Base-by-base conservation (phyloP, 2,888 invertebrate genomes). In the Notodonta ziczac region DNA sequence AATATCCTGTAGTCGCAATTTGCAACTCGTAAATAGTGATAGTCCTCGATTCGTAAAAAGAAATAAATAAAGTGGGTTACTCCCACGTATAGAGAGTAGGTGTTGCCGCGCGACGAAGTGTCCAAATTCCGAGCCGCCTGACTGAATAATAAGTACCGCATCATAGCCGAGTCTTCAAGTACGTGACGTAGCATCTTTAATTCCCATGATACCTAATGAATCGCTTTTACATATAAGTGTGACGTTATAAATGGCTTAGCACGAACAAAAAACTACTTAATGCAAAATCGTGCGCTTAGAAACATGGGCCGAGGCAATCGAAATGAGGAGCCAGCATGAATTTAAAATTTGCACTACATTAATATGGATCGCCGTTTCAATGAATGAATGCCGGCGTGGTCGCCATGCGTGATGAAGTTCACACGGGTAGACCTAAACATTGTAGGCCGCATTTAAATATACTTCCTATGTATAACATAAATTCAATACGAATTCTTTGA, bases 301-400 rank as follows among this genome's bases (percentile, higher is more conserved):
- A 87, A 91, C 90, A 91, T 82, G 85, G 83, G 76, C 80, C 84
- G 80, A 85, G 80, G 87, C 87, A 86, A 91, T 91, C 88, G 88
- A 89, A 90, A 87, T 83, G 89, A 88, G 83, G 89, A 87, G 88
- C 80, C 88, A 86, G 83, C 87, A 85, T 93, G 93, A 93, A 93
- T 93, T 91, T 85, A 86, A 93, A 93, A 92, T 93, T 91, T 92
- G 93, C 91, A 90, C 89, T 91, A 89, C 93, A 93, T 93, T 92
- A 93, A 92, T 93, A 93, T 93, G 92, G 91, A 93, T 92, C 85
- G 92, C 87, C 83, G 91, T 91, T 93, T 91, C 93, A 91, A 92
- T 93, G 93, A 93, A 93, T 92, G 93, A 91, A 90, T 89, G 90
- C 84, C 76, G 85, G 67, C 91, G 92, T 91, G 93, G 90, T 88